These are phyloP conservation scores for Platichthys stellatus DNA, from an alignment of 2,113 vertebrate genomes.

Conservation along the genomic window DNA sequence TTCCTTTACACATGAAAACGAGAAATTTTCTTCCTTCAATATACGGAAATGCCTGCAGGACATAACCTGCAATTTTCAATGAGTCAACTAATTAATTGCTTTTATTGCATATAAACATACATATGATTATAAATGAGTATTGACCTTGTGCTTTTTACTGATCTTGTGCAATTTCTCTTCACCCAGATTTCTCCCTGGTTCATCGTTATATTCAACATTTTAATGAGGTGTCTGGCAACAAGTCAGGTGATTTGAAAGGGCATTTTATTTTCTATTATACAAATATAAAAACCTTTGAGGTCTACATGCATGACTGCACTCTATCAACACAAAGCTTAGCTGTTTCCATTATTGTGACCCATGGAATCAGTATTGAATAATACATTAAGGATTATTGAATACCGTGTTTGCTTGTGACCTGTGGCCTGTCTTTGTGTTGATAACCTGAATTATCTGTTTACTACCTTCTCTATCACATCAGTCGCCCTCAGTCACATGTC, in stretches of 20 bases:
- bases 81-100: neutral
- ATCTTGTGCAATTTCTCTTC: constrained; percentile 21
- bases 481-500: neutral
- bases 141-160: neutral
- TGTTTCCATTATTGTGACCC: constrained; percentile 37
- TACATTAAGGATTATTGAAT: constrained; percentile 46
- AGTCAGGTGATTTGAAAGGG: constrained; percentile 64
- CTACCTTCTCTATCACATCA: constrained; percentile 11
- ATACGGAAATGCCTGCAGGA: neutral
- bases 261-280: neutral
- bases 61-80: constrained; percentile 10
- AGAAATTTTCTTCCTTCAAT: neutral
- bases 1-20: too few relatives aligned
- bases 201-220: constrained; percentile 78
- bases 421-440: constrained; percentile 10
- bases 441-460: constrained; percentile 27
- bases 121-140: neutral
- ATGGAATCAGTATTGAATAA: constrained; percentile 45
- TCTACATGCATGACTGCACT: neutral
- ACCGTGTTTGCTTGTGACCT: constrained; percentile 24
- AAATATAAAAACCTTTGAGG: neutral
- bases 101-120: neutral
- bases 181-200: constrained; percentile 71
- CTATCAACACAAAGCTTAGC: neutral
- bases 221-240: constrained; percentile 77